Percentiles rank a stretch among this genome's conserved stretches.
Evolutionary conservation across 35 echinoderm and acorn worm species (phyloP).

Genomic region (Heliocidaris erythrogramma): DNA sequence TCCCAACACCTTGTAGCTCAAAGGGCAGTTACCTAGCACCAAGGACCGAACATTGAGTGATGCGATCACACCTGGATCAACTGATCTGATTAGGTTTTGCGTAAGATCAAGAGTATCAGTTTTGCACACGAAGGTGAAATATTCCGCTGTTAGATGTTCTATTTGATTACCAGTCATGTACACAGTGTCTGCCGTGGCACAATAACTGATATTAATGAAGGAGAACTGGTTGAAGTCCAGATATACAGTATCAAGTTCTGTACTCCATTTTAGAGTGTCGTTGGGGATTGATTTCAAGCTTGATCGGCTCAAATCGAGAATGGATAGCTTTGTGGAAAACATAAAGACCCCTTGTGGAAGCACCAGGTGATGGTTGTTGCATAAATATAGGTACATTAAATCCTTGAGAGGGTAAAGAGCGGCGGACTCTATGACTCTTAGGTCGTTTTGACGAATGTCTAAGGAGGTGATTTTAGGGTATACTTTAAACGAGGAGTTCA

Average conservation of each 20-base stretch:
- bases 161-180: neutral
- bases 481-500: neutral
- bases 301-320: neutral
- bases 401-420: neutral
- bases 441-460: neutral
- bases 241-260: neutral
- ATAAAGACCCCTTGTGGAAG: neutral
- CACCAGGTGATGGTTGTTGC: neutral
- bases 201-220: neutral
- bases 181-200: neutral
- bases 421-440: neutral
- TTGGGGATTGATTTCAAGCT: neutral
- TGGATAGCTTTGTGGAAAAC: neutral
- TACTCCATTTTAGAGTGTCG: neutral
- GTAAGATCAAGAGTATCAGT: neutral
- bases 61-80: neutral
- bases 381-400: neutral
- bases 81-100: neutral
- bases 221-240: neutral
- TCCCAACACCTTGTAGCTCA: neutral
- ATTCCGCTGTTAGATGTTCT: neutral
- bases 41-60: neutral
- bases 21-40: neutral
- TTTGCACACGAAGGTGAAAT: neutral
- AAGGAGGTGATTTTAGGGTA: neutral